Evolutionary conservation across 1,140 invertebrate genomes (phyloP).

Genomic region (Notospermus geniculatus): DNA sequence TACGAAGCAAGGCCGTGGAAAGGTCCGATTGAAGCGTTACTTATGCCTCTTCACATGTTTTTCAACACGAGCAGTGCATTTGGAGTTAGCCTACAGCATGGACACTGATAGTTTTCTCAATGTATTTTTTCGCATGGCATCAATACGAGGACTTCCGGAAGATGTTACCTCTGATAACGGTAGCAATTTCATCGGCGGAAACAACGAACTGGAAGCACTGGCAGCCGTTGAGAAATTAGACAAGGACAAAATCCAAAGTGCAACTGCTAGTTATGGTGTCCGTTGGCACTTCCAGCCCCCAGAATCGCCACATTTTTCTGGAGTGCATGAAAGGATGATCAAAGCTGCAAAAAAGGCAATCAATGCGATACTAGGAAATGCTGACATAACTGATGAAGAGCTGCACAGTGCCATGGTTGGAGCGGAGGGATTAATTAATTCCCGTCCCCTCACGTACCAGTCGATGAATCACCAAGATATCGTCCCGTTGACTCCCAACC

Average conservation of each 20-base stretch:
- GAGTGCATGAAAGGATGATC: conserved; percentile 15
- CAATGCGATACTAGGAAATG: conserved; percentile 2
- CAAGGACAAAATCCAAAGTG: neutral
- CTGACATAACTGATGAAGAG: conserved; percentile 10
- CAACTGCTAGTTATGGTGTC: conserved; percentile 8
- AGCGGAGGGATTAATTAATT: conserved; percentile 31
- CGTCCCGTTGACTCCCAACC: conserved; percentile 30
- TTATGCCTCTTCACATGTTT: conserved; percentile 24
- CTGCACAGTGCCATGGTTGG: conserved; percentile 23
- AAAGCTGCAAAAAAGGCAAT: conserved; percentile 14
- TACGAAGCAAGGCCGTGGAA: conserved; percentile 17
- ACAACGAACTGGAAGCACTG: conserved; percentile 7
- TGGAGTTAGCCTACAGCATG: conserved; percentile 14
- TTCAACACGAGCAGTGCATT: conserved; percentile 18
- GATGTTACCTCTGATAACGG: conserved; percentile 20
- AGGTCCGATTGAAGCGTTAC: conserved; percentile 14
- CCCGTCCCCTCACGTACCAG: conserved; percentile 30
- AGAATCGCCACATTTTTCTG: conserved; percentile 15
- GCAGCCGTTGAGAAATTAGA: neutral
- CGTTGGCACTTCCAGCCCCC: conserved; percentile 14
- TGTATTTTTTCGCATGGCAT: conserved; percentile 8
- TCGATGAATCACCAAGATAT: conserved; percentile 33
- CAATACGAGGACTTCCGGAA: conserved; percentile 12
- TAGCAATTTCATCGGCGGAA: conserved; percentile 19
- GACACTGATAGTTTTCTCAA: conserved; percentile 19